Base-by-base conservation (phyloP, 1,140 invertebrate species). In the Drosophila sturtevanti region DNA sequence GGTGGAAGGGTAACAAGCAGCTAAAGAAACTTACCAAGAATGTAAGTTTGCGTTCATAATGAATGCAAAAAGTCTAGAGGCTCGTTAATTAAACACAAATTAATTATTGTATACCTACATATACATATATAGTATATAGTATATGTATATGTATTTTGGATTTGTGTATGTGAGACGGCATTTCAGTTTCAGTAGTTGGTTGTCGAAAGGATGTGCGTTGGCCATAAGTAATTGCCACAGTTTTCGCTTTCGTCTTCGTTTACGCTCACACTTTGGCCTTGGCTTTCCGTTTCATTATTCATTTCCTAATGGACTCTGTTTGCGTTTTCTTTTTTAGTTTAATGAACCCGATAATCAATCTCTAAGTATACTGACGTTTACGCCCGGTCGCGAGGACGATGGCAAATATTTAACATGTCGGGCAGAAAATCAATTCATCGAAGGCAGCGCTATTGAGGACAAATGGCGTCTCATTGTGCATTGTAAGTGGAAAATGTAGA, bases 331-430 rank as follows among this genome's bases (percentile, higher is more conserved):
- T 80, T 89, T 90, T 48, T 93, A 97, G 96, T 95, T 95, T 92
- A 94, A 95, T 51, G 94, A 96, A 85, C 94, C 95, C 81, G 96
- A 96, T 92, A 97, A 97, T 93, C 95, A 97, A 90, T 97, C 94
- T 60, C 93, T 97, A 79, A 97, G 96, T 92, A 95, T 96, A 77
- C 93, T 98, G 63, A 95, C 95, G 72, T 96, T 97, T 89, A 94
- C 95, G 62, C 96, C 97, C 61, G 94, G 93, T 37, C 95, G 96
- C 59, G 96, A 97, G 72, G 97, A 98, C 92, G 96, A 97, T 89
- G 96, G 96, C 55, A 97, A 97, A 93, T 95, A 96, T 92, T 94
- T 97, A 92, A 97, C 96, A 59, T 98, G 97, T 92, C 93, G 96
- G 63, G 96, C 96, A 52, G 96, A 97, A 93, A 98, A 98, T 93